These are phyloP conservation scores for Netelia inedita DNA, from an alignment of 2,888 invertebrate genomes.

Conservation along the genomic window DNA sequence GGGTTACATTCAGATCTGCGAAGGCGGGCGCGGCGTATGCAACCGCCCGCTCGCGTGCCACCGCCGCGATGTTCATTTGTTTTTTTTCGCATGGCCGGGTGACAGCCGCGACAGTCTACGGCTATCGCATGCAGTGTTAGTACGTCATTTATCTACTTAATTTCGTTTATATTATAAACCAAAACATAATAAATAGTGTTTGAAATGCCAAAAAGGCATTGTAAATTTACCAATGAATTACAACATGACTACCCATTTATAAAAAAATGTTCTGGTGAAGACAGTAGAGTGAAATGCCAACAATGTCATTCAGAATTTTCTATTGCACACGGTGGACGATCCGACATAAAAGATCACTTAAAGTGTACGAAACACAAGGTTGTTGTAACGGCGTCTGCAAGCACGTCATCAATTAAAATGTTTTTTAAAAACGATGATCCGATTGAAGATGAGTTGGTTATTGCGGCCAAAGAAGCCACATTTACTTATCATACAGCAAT, in stretches of 20 bases:
- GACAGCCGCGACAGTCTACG: too few species aligned
- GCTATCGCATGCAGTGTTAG: too few species aligned
- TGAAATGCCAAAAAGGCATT: background rate
- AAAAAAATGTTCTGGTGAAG: background rate
- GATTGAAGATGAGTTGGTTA: conserved; percentile 67
- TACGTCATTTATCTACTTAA: too few species aligned
- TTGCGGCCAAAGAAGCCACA: conserved; percentile 71
- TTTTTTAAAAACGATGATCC: conserved; percentile 45
- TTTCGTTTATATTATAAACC: too few species aligned
- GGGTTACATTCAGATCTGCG: too few species aligned
- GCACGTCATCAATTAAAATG: conserved; percentile 43
- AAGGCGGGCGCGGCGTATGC: too few species aligned
- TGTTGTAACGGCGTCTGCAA: conserved; percentile 49
- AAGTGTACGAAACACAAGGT: conserved; percentile 57
- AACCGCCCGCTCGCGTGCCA: too few species aligned
- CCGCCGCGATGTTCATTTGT: too few species aligned
- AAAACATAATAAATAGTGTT: too few species aligned
- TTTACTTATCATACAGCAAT: conserved; percentile 74
- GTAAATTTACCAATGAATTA: conserved; percentile 2
- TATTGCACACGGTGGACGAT: conserved; percentile 49
- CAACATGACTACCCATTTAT: background rate
- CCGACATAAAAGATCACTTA: conserved; percentile 24
- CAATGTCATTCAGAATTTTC: background rate
- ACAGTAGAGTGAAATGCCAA: conserved; percentile 46
- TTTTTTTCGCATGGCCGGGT: too few species aligned